These are phyloP conservation scores for Chironomus riparius DNA, from an alignment of 2,888 invertebrate species.

Conservation along the genomic window DNA sequence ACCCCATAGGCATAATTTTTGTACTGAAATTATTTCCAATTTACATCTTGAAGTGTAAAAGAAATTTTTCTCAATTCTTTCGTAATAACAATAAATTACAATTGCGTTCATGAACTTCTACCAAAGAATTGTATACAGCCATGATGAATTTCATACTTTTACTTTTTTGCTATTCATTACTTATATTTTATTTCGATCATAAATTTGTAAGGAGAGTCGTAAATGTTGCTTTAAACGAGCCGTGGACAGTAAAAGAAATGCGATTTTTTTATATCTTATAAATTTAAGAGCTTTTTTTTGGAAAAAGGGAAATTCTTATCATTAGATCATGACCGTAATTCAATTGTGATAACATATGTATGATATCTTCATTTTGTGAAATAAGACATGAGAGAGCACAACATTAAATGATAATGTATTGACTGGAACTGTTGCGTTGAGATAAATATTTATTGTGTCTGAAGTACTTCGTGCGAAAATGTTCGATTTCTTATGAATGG, in stretches of 20 bases:
- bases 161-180: neutral
- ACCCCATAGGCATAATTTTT: too few relatives aligned
- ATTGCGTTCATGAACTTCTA: neutral
- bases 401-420: neutral
- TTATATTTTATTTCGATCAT: neutral
- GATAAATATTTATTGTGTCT: too few relatives aligned
- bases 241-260: neutral
- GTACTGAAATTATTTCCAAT: too few relatives aligned
- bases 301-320: neutral
- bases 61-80: neutral
- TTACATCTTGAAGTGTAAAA: too few relatives aligned
- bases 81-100: neutral
- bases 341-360: neutral
- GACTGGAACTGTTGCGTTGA: neutral
- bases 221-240: neutral
- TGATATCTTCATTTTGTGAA: neutral
- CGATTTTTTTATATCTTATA: neutral
- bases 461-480: too few relatives aligned
- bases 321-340: neutral
- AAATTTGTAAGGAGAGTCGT: neutral
- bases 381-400: neutral
- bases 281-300: too few relatives aligned
- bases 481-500: too few relatives aligned
- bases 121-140: neutral
- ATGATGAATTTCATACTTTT: neutral